Percentiles rank a stretch among this genome's conserved stretches.
phyloP scores from a whole-genome alignment of 2,113 vertebrate genomes.

The Mastomys coucha region DNA sequence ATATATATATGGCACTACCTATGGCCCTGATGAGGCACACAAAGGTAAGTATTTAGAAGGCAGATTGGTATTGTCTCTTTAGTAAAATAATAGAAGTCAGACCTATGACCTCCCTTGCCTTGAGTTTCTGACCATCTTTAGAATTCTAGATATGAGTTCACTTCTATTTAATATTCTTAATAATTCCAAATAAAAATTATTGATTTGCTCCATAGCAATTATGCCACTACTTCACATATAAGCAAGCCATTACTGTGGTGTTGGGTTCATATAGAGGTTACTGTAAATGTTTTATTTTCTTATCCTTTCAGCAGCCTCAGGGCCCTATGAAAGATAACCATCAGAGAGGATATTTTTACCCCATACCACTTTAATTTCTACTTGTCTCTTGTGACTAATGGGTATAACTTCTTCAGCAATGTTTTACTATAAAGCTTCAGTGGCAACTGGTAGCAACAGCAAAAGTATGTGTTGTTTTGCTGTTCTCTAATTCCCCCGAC shows the following conservation, averaged over 20 bases:
- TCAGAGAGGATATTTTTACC: not conserved
- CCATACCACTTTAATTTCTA: not conserved
- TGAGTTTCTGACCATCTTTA: not conserved
- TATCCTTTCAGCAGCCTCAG: not conserved
- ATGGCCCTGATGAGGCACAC: not conserved
- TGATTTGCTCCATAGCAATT: not conserved
- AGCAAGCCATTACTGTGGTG: not conserved
- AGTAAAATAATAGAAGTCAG: not conserved
- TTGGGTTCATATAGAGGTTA: not conserved
- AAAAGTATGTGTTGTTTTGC: not conserved
- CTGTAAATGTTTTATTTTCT: not conserved
- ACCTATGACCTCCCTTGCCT: not conserved
- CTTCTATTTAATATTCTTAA: not conserved
- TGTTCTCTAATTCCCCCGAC: not conserved
- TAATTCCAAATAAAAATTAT: not conserved
- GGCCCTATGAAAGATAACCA: not conserved
- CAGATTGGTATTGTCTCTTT: not conserved
- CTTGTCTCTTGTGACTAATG: not conserved
- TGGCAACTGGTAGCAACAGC: not conserved
- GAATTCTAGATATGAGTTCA: not conserved
- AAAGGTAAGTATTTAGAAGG: not conserved
- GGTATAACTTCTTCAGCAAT: not conserved
- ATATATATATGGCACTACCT: no score
- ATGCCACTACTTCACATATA: not conserved
- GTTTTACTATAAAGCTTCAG: not conserved